phyloP scores from a whole-genome alignment of 2,888 invertebrate genomes.

The Chloromyia formosa region DNA sequence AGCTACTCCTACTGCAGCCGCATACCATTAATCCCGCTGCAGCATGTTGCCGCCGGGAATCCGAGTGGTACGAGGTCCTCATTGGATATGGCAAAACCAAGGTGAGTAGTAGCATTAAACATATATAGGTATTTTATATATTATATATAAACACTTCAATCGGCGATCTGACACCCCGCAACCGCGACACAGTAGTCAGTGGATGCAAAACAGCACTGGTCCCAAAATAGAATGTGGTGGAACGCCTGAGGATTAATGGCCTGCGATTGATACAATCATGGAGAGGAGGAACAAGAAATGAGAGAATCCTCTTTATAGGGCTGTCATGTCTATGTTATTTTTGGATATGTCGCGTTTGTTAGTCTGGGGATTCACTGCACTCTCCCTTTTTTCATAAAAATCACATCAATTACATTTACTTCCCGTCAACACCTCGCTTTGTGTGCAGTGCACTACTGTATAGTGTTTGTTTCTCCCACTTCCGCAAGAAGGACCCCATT shows the following conservation, averaged over 20 bases:
- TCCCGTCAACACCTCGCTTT: slow-evolving; percentile 25
- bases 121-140: no score
- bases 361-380: slow-evolving; percentile 18
- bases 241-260: slow-evolving; percentile 24
- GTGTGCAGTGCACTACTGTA: background rate
- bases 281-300: background rate
- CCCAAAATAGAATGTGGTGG: slow-evolving; percentile 28
- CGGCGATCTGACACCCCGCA: slow-evolving; percentile 20
- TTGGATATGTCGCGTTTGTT: background rate
- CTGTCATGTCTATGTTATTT: slow-evolving; percentile 12
- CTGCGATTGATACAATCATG: background rate
- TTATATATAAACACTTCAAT: slow-evolving; percentile 6
- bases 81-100: slow-evolving; percentile 86
- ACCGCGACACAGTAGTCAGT: background rate
- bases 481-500: slow-evolving; percentile 41
- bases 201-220: slow-evolving; percentile 23
- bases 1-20: no score
- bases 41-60: slow-evolving; percentile 74
- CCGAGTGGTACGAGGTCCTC: slow-evolving; percentile 80
- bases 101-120: slow-evolving; percentile 59
- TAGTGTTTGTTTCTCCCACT: slow-evolving; percentile 16
- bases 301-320: background rate
- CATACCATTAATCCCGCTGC: background rate
- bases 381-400: background rate
- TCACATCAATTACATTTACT: slow-evolving; percentile 25